phyloP scores from a whole-genome alignment of 1,140 invertebrate genomes.

The Panagrolaimus sp. region DNA sequence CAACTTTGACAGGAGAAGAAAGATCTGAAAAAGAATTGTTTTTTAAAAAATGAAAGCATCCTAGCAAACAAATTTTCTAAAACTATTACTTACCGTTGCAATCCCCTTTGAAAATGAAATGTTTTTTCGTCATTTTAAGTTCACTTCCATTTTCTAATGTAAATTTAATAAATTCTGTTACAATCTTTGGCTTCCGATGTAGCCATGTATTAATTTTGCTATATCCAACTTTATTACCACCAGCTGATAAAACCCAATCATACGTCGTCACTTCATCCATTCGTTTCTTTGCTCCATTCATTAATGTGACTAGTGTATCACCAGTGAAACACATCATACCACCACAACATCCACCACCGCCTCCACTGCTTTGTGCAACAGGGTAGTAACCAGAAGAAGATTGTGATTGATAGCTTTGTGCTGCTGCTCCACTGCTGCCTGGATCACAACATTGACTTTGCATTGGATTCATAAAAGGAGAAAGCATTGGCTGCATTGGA shows the following conservation, averaged over 20 bases:
- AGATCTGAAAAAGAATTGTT: no score
- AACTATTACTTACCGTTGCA: no score
- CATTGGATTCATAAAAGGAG: no score
- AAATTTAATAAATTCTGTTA: conserved; percentile 29
- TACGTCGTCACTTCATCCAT: conserved; percentile 34
- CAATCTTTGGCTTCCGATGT: conserved; percentile 29
- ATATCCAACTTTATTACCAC: conserved; percentile 23
- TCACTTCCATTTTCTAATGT: conserved; percentile 31
- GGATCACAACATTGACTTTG: no score
- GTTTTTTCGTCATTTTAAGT: conserved; percentile 40
- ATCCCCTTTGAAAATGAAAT: conserved; percentile 30
- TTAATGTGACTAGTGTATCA: conserved; percentile 32
- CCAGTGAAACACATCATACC: conserved; percentile 29
- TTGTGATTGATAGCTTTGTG: no score
- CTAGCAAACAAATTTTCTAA: no score
- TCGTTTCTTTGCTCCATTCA: conserved; percentile 30
- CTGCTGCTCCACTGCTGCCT: no score
- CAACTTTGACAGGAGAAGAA: background rate
- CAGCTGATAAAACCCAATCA: conserved; percentile 37
- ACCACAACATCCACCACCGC: background rate
- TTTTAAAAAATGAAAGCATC: no score
- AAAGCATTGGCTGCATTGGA: no score
- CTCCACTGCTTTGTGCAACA: background rate
- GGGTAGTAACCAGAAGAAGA: background rate
- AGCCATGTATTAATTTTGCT: conserved; percentile 37